Percentiles rank a stretch among this genome's conserved stretches.
Conservation (phyloP, 2,888 invertebrate species). For the Acanthosepion esculentum region DNA sequence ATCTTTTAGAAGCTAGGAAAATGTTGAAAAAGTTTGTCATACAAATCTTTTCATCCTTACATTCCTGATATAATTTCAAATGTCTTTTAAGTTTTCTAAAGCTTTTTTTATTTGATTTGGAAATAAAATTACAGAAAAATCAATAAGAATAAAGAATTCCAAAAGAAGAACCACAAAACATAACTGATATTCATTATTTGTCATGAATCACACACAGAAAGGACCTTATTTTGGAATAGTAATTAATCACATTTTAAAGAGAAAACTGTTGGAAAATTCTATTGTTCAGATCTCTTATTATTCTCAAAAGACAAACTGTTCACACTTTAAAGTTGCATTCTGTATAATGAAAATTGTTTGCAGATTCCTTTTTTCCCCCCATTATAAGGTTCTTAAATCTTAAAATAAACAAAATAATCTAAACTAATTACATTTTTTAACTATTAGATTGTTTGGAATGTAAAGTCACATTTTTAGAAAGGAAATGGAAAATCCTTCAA, state of each 20-base stretch:
- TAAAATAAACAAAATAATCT: background rate
- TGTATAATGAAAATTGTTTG: background rate
- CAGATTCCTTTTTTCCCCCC: background rate
- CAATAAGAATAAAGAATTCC: background rate
- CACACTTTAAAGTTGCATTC: background rate
- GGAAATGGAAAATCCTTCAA: too few relatives aligned
- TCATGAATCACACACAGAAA: background rate
- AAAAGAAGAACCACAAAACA: background rate
- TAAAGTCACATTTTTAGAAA: too few relatives aligned
- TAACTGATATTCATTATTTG: background rate
- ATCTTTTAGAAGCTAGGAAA: background rate
- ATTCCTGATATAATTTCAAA: background rate
- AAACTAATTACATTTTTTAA: background rate
- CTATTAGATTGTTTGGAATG: too few relatives aligned
- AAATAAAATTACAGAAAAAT: background rate
- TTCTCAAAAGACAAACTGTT: background rate
- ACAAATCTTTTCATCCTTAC: background rate
- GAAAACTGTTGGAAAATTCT: background rate
- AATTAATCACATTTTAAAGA: conserved; percentile 33
- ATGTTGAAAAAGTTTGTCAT: background rate
- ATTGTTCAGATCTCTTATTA: background rate
- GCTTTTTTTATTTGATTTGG: background rate
- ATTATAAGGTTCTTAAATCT: background rate
- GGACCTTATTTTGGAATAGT: background rate
- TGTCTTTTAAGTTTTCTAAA: background rate